A percentile compares a stretch with the other conserved stretches of the same genome.
phyloP scores from a whole-genome alignment of 2,888 invertebrate genomes.

The Spialia ferax region DNA sequence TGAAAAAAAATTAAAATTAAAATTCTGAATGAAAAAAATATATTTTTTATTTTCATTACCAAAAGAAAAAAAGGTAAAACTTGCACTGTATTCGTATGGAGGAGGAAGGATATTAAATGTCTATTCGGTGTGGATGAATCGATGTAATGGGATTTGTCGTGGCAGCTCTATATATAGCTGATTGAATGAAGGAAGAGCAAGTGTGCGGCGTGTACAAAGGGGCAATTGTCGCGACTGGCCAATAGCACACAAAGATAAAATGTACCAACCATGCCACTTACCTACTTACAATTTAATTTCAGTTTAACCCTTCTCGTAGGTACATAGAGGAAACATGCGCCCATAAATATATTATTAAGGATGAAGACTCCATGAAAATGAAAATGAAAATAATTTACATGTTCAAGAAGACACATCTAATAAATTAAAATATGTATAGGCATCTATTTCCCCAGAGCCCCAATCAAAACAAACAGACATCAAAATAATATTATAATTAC shows the following conservation, averaged over 20 bases:
- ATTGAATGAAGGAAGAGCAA: conserved; percentile 32
- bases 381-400: too few relatives aligned
- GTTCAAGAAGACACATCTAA: too few relatives aligned
- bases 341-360: too few relatives aligned
- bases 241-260: conserved; percentile 58
- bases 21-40: too few relatives aligned
- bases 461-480: conserved; percentile 34
- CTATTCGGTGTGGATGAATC: conserved; percentile 22
- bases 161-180: conserved; percentile 27
- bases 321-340: too few relatives aligned
- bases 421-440: too few relatives aligned
- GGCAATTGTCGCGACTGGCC: conserved; percentile 50
- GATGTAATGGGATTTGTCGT: conserved; percentile 23
- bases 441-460: neutral
- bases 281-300: neutral
- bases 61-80: too few relatives aligned
- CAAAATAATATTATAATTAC: conserved; percentile 42
- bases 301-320: neutral
- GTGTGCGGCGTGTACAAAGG: conserved; percentile 31
- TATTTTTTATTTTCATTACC: too few relatives aligned
- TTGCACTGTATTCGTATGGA: neutral
- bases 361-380: too few relatives aligned
- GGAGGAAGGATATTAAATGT: neutral
- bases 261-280: conserved; percentile 42
- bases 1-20: too few relatives aligned